These are phyloP conservation scores for Brachyhypopomus gauderio DNA, from an alignment of 2,113 vertebrate genomes.

Conservation along the genomic window DNA sequence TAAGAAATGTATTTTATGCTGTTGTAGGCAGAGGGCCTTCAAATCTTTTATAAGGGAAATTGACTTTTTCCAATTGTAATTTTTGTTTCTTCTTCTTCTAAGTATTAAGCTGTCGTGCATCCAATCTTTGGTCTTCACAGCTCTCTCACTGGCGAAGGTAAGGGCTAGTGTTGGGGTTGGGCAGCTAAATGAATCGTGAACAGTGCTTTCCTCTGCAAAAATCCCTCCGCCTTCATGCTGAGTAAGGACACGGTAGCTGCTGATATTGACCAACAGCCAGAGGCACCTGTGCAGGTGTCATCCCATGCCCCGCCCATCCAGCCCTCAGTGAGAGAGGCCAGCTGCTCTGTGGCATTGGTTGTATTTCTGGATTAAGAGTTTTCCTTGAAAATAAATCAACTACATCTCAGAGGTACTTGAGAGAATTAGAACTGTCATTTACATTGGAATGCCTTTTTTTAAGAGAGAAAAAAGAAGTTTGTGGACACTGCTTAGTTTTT, in stretches of 20 bases:
- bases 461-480: not conserved
- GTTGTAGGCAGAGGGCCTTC: slow-evolving; percentile 50
- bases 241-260: slow-evolving; percentile 65
- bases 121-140: slow-evolving; percentile 67
- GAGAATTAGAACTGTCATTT: slow-evolving; percentile 54
- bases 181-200: slow-evolving; percentile 75
- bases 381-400: slow-evolving; percentile 57
- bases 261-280: slow-evolving; percentile 66
- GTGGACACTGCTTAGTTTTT: slow-evolving; percentile 59
- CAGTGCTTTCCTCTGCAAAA: slow-evolving; percentile 67
- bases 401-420: slow-evolving; percentile 49
- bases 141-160: slow-evolving; percentile 75
- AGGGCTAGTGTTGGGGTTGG: slow-evolving; percentile 80
- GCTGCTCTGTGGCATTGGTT: slow-evolving; percentile 58
- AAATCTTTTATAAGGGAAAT: slow-evolving; percentile 67
- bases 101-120: slow-evolving; percentile 47
- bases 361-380: slow-evolving; percentile 55
- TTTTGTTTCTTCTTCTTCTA: slow-evolving; percentile 52
- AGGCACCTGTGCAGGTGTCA: slow-evolving; percentile 64
- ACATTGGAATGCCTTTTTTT: slow-evolving; percentile 50
- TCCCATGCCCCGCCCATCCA: slow-evolving; percentile 49
- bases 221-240: slow-evolving; percentile 72
- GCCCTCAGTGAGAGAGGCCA: slow-evolving; percentile 68
- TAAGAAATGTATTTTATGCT: slow-evolving; percentile 56
- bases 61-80: slow-evolving; percentile 60